A percentile compares a stretch with the other conserved stretches of the same genome.
phyloP scores from a whole-genome alignment of 64 coral and sea anemone species.

The Trachythela sp. region DNA sequence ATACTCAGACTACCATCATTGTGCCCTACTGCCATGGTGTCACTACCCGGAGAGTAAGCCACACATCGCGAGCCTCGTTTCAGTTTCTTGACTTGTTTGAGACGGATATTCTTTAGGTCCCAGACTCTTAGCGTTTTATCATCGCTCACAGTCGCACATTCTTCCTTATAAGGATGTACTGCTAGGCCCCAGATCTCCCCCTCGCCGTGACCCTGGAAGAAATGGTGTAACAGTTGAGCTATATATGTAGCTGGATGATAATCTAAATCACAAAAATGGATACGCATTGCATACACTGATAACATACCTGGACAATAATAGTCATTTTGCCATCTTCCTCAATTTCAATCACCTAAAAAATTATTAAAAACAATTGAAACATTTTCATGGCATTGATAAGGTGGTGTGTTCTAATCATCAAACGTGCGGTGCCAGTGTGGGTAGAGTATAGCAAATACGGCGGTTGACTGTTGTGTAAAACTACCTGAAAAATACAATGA shows the following conservation, averaged over 20 bases:
- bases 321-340: constrained; percentile 85
- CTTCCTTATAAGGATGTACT: constrained; percentile 76
- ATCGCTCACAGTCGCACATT: constrained; percentile 91
- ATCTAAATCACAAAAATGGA: background rate
- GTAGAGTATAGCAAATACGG: no score
- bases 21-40: constrained; percentile 78
- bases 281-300: background rate
- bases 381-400: no score
- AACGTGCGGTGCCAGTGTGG: no score
- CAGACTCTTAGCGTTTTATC: constrained; percentile 88
- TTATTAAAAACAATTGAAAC: background rate
- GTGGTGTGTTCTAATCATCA: no score
- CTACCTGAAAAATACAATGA: no score
- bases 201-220: constrained; percentile 73
- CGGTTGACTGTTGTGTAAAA: no score
- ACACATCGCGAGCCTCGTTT: constrained; percentile 83
- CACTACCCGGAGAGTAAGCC: constrained; percentile 78
- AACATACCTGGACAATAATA: constrained; percentile 78
- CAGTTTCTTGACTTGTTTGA: constrained; percentile 93
- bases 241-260: background rate
- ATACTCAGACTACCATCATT: constrained; percentile 90
- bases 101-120: constrained; percentile 73
- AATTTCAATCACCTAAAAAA: constrained; percentile 84
- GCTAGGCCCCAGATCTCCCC: constrained; percentile 98
- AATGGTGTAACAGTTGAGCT: background rate